A percentile compares a stretch with the other conserved stretches of the same genome.
These are phyloP conservation scores for Argyra leucocephala DNA, from an alignment of 2,888 invertebrate species.

Conservation along the genomic window DNA sequence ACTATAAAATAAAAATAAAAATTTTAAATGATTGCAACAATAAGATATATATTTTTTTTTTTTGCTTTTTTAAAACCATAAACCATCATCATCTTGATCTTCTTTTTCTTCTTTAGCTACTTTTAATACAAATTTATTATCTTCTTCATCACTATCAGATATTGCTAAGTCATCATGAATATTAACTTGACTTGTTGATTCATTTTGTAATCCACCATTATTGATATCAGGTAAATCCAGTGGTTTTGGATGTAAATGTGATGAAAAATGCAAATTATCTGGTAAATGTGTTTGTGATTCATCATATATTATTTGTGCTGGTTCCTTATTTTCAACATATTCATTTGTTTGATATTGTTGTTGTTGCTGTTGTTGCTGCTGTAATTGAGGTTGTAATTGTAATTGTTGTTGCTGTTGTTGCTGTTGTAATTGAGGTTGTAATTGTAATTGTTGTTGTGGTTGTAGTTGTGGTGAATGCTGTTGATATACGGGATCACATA, in stretches of 20 bases:
- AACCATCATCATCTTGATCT: constrained; percentile 33
- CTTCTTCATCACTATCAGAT: constrained; percentile 63
- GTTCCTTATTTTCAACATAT: background rate
- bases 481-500: background rate
- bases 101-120: constrained; percentile 22
- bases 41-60: too few relatives aligned
- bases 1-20: too few relatives aligned
- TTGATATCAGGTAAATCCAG: constrained; percentile 27
- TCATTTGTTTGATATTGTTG: background rate
- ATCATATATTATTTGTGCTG: too few relatives aligned
- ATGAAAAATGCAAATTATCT: background rate
- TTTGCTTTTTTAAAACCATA: constrained; percentile 35
- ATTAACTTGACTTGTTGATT: constrained; percentile 23
- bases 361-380: background rate
- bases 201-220: constrained; percentile 24
- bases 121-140: constrained; percentile 26
- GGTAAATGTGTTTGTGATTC: too few relatives aligned
- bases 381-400: background rate
- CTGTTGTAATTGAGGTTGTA: background rate
- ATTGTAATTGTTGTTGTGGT: background rate
- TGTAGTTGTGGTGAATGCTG: background rate
- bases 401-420: background rate
- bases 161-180: constrained; percentile 60
- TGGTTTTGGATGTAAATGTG: background rate
- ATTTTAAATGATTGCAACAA: too few relatives aligned